Evolutionary conservation across 1,140 invertebrate species (phyloP).

Genomic region (Pachypeltis micranthus): DNA sequence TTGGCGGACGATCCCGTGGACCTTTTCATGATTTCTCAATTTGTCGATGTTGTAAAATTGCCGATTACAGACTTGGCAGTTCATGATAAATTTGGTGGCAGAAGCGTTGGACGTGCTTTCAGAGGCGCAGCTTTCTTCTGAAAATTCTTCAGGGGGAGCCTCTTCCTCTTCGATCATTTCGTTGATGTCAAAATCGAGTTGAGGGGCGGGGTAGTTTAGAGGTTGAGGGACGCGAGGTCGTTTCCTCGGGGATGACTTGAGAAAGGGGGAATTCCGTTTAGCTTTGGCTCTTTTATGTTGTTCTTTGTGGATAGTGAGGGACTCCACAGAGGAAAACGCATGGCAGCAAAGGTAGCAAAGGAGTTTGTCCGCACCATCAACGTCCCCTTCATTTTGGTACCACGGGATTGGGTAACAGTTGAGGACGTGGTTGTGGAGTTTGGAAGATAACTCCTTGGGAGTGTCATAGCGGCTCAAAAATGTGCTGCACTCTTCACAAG

Average conservation of each 20-base stretch:
- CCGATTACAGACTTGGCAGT: slow-evolving; percentile 2
- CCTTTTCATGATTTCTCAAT: slow-evolving; percentile 7
- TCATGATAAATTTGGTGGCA: background rate
- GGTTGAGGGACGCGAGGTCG: background rate
- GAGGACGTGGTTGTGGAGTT: slow-evolving; percentile 1
- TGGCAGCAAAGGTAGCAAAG: slow-evolving; percentile 6
- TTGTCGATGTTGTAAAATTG: slow-evolving; percentile 13
- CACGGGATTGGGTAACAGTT: slow-evolving; percentile 6
- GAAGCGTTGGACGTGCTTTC: background rate
- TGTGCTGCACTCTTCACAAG: slow-evolving; percentile 1
- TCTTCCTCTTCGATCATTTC: background rate
- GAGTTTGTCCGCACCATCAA: background rate
- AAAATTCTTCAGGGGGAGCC: background rate
- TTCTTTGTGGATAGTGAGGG: slow-evolving; percentile 1
- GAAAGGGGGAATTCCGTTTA: background rate
- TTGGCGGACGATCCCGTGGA: slow-evolving; percentile 7
- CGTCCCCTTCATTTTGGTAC: background rate
- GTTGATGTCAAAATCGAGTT: background rate
- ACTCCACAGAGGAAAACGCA: slow-evolving; percentile 9
- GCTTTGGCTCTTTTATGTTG: background rate
- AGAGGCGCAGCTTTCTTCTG: background rate
- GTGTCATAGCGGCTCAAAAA: background rate
- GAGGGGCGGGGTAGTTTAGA: background rate
- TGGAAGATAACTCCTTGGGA: slow-evolving; percentile 6
- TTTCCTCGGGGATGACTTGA: background rate